Conservation (phyloP, 2,113 vertebrate genomes). For the Tamias sibiricus region DNA sequence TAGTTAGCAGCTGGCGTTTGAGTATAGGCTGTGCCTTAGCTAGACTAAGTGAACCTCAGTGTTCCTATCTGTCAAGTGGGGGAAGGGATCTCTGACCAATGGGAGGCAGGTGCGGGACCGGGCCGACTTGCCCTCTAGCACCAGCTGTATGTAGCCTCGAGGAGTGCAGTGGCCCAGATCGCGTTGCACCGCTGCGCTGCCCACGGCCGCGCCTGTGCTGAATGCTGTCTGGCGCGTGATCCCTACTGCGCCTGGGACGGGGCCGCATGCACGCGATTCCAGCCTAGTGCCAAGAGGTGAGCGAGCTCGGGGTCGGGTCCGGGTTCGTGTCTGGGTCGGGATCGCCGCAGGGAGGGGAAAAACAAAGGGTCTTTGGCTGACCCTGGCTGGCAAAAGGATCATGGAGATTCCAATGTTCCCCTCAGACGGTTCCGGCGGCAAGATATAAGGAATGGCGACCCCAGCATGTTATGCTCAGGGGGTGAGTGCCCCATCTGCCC, state of each 20-base stretch:
- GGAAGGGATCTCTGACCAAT: background rate
- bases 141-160: constrained; percentile 95
- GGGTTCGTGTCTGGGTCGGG: background rate
- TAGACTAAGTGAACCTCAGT: constrained; percentile 37
- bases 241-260: constrained; percentile 99
- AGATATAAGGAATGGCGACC: constrained; percentile 96
- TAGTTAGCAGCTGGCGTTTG: background rate
- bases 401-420: background rate
- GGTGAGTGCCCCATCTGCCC: constrained; percentile 85
- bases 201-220: constrained; percentile 96
- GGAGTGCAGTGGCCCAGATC: constrained; percentile 92
- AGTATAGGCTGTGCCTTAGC: background rate
- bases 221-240: constrained; percentile 98
- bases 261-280: constrained; percentile 94
- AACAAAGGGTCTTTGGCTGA: background rate
- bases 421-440: constrained; percentile 95
- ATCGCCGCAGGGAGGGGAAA: background rate
- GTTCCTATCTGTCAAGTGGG: constrained; percentile 21
- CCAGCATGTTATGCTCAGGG: constrained; percentile 95
- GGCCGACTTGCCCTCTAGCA: constrained; percentile 87
- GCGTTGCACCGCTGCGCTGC: constrained; percentile 95
- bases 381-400: background rate
- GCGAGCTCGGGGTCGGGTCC: background rate
- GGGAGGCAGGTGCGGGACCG: background rate
- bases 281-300: constrained; percentile 95